Evolutionary conservation across 2,888 invertebrate genomes (phyloP).

Genomic region (Taphrorychus bicolor): DNA sequence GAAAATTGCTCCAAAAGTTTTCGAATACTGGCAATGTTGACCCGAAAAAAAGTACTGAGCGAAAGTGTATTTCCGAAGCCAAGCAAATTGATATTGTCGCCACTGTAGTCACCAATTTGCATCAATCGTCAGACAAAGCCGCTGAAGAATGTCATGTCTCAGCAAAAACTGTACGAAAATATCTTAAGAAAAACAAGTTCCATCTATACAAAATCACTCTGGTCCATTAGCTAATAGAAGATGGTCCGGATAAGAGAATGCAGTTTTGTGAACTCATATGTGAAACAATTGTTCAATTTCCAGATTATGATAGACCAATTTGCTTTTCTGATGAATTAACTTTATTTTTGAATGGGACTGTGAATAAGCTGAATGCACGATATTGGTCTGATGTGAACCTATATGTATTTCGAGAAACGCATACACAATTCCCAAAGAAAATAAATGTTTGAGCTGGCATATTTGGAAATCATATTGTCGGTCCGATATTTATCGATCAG

Average conservation of each 20-base stretch:
- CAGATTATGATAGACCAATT: no score
- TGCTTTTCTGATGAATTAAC: no score
- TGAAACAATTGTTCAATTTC: no score
- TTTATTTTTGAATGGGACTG: background rate
- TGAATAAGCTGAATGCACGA: background rate
- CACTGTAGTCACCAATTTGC: background rate
- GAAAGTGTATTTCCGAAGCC: background rate
- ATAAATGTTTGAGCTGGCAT: no score
- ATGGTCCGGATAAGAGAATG: background rate
- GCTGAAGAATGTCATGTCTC: background rate
- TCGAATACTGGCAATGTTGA: background rate
- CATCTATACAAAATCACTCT: slow-evolving; percentile 5
- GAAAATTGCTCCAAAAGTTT: slow-evolving; percentile 3
- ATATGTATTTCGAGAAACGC: slow-evolving; percentile 6
- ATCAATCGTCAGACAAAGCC: background rate
- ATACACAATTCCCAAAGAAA: no score
- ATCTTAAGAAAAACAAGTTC: background rate
- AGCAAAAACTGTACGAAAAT: background rate
- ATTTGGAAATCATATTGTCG: no score
- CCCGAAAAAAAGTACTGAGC: background rate
- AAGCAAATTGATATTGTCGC: no score
- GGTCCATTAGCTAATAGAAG: slow-evolving; percentile 3
- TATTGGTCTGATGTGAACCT: slow-evolving; percentile 7
- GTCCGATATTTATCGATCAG: no score
- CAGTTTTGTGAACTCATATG: slow-evolving; percentile 11